Evolutionary conservation across 64 coral and sea anemone genomes (phyloP).

Genomic region (Stichodactyla mertensii): DNA sequence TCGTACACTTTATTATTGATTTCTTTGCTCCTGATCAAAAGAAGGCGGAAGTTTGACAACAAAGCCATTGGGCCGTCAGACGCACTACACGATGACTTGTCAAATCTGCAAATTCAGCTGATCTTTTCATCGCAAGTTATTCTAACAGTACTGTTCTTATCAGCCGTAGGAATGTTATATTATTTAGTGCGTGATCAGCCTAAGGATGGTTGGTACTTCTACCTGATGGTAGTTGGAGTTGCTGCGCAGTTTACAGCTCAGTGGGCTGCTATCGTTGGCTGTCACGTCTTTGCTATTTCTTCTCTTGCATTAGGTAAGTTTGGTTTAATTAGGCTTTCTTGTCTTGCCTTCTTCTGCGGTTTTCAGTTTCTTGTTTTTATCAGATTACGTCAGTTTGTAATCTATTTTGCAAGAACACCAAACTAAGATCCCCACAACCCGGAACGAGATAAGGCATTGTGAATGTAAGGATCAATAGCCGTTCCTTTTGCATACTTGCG

Average conservation of each 20-base stretch:
- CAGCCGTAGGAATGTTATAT: conserved; percentile 38
- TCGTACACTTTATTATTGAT: conserved; percentile 44
- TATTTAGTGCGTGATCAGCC: neutral
- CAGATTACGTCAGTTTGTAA: too few relatives aligned
- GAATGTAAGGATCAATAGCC: too few relatives aligned
- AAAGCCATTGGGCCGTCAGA: conserved; percentile 41
- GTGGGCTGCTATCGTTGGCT: conserved; percentile 55
- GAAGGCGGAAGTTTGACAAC: conserved; percentile 16
- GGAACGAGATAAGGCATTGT: too few relatives aligned
- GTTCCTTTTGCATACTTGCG: too few relatives aligned
- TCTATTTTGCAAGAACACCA: too few relatives aligned
- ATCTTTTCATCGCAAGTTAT: neutral
- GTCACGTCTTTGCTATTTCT: conserved; percentile 52
- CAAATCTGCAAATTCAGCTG: conserved; percentile 19
- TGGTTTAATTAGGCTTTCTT: too few relatives aligned
- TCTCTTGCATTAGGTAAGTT: conserved; percentile 57
- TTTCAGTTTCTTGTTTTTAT: too few relatives aligned
- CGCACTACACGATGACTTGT: conserved; percentile 41
- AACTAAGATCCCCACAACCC: too few relatives aligned
- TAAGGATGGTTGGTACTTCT: conserved; percentile 22
- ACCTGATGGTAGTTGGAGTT: conserved; percentile 19
- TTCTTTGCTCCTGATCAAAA: conserved; percentile 31
- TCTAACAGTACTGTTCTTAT: neutral
- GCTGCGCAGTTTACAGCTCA: conserved; percentile 59
- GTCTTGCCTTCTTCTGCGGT: too few relatives aligned